phyloP scores from a whole-genome alignment of 1,140 invertebrate genomes.

The Drosophila grimshawi region DNA sequence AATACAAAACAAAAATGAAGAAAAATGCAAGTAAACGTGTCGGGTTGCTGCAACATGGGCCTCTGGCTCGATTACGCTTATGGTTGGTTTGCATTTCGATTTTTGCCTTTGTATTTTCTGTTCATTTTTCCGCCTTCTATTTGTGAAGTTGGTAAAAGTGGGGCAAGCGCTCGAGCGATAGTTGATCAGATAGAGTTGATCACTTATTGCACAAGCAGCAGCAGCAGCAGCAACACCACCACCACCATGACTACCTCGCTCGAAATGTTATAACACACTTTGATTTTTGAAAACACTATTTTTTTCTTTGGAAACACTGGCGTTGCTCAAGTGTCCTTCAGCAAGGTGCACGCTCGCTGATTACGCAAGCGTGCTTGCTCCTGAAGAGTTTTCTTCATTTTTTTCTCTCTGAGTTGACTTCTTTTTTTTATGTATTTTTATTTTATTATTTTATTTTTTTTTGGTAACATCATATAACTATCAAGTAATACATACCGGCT shows the following conservation, averaged over 20 bases:
- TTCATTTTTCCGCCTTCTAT: conserved; percentile 37
- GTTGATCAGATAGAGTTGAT: conserved; percentile 58
- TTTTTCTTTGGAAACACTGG: conserved; percentile 15
- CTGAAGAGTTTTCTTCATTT: neutral
- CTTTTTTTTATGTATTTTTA: conserved; percentile 5
- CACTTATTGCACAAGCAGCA: conserved; percentile 73
- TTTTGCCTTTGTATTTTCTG: conserved; percentile 14
- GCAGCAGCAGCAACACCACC: neutral
- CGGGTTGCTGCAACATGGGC: conserved; percentile 57
- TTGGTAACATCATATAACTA: conserved; percentile 56
- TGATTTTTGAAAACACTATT: conserved; percentile 56
- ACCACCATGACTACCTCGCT: neutral
- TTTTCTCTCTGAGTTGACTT: neutral
- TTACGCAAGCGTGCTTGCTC: conserved; percentile 59
- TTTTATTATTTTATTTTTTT: conserved; percentile 17
- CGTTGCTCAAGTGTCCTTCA: conserved; percentile 69
- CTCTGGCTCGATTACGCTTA: conserved; percentile 49
- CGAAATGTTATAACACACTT: conserved; percentile 64
- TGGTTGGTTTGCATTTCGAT: conserved; percentile 54
- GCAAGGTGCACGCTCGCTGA: conserved; percentile 31
- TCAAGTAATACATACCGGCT: conserved; percentile 84
- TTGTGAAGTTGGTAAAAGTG: conserved; percentile 57
- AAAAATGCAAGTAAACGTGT: conserved; percentile 71
- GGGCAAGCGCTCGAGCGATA: conserved; percentile 64
- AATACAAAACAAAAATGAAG: neutral